Base-by-base conservation (phyloP, 2,797 vertebrate genomes). In the Labroides dimidiatus region DNA sequence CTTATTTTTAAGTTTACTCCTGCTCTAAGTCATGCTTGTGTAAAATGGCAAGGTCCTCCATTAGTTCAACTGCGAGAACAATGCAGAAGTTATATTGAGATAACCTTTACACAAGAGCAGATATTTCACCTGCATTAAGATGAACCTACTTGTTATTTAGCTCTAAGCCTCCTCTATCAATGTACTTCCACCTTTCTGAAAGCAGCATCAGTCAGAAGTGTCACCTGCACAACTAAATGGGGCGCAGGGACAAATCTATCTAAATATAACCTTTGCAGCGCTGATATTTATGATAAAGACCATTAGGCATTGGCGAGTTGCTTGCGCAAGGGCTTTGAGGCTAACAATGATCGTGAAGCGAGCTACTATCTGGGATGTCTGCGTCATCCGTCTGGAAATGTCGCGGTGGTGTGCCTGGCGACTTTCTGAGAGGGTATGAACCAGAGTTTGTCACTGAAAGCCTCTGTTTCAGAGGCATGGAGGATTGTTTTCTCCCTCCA, bases 61-160 rank as follows among this genome's bases (percentile, higher is more conserved):
- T 91, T 89, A 84, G 86, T 82, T 85, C 77, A 86, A 88, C 83
- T 37, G 85, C 85, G 78, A 84, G 81, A 83, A 89, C 87, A 86
- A 84, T 81, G 80, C 44, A 59, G 78, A 93, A 91, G 90, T 92
- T 94, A 93, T 93, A 93, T 92, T 91, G 89, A 86, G 85, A 89
- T 94, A 93, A 95, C 94, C 94, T 95, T 95, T 95, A 93, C 80
- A 80, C 88, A 77, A 82, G 82, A 81, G 82, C 50, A 91, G 90
- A 94, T 94, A 93, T 94, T 93, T 94, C 93, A 94, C 87, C 80
- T 69, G 86, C 79, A 84, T 86, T 89, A 87, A 76, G 83, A 89
- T 92, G 90, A 91, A 83, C 68, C 75, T 52, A 88, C 90, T 90
- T 90, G 84, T 91, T 93, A 91, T 80, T 84, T 92, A 58, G 54